Percentiles rank a stretch among this genome's conserved stretches.
Evolutionary conservation across 2,888 invertebrate genomes (phyloP).

Genomic region (Brachycybe producta): DNA sequence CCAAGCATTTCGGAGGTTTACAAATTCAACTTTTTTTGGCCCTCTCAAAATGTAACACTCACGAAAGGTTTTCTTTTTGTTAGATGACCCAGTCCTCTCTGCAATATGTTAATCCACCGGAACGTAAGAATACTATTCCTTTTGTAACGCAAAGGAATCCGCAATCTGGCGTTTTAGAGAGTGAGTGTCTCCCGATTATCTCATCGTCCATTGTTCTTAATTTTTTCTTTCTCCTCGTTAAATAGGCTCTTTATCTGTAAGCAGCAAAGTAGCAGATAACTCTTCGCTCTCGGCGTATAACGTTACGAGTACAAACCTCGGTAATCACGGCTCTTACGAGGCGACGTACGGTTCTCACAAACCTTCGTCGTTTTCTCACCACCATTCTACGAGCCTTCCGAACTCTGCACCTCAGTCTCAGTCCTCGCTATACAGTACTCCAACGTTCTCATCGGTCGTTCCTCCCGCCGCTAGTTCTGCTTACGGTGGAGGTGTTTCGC

Average conservation of each 20-base stretch:
- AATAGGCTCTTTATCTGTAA: too few relatives aligned
- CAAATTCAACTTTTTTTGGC: too few relatives aligned
- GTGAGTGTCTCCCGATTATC: too few relatives aligned
- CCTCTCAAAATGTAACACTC: too few relatives aligned
- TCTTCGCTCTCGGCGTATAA: slow-evolving; percentile 4
- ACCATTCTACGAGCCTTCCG: background rate
- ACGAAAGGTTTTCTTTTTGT: background rate
- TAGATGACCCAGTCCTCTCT: too few relatives aligned
- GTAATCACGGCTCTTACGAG: slow-evolving; percentile 10
- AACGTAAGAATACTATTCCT: too few relatives aligned
- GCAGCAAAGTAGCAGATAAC: background rate
- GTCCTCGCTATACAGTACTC: background rate
- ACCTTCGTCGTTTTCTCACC: slow-evolving; percentile 13
- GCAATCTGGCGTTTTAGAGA: too few relatives aligned
- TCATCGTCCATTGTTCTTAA: too few relatives aligned
- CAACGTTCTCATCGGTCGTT: background rate
- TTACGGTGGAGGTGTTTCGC: background rate
- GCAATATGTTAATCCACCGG: too few relatives aligned
- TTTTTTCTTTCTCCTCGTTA: too few relatives aligned
- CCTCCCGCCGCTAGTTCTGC: background rate
- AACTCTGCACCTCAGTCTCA: background rate
- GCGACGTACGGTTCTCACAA: slow-evolving; percentile 8
- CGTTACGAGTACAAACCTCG: background rate
- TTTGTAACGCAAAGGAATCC: too few relatives aligned
- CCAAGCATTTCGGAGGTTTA: too few relatives aligned